These are phyloP conservation scores for Aphelocoma coerulescens DNA, from an alignment of 2,113 vertebrate genomes.

Conservation along the genomic window DNA sequence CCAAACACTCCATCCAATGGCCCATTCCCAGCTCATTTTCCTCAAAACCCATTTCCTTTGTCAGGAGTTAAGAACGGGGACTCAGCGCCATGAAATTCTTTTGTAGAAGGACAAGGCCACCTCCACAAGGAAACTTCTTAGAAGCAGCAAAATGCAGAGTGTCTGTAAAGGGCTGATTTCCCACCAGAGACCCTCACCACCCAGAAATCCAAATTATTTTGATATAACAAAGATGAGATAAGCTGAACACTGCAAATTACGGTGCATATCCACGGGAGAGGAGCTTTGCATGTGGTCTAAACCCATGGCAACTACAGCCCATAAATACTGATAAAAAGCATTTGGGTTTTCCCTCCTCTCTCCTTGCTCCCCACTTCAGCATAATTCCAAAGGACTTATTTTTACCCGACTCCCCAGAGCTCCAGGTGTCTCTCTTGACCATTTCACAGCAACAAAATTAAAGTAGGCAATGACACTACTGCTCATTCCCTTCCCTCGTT, in stretches of 20 bases:
- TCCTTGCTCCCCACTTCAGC: background rate
- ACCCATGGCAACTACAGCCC: background rate
- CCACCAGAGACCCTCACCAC: background rate
- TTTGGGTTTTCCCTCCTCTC: background rate
- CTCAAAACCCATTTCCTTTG: background rate
- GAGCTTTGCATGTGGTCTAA: background rate
- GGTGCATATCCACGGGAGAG: background rate
- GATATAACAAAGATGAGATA: background rate
- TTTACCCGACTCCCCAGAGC: accelerated
- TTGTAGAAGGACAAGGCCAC: background rate
- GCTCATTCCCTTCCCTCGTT: background rate
- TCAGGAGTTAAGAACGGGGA: background rate
- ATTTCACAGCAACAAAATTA: background rate
- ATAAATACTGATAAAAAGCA: background rate
- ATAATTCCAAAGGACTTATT: background rate
- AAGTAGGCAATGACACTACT: background rate
- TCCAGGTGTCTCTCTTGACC: background rate
- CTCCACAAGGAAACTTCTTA: background rate
- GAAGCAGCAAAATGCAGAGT: background rate
- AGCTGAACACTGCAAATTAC: background rate
- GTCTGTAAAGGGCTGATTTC: background rate
- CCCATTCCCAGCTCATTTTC: background rate
- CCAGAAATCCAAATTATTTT: background rate
- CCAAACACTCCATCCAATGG: too few relatives aligned
- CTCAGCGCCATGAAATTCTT: background rate